Base-by-base conservation (phyloP, 2,797 vertebrate species). In the Scarus forsteni region DNA sequence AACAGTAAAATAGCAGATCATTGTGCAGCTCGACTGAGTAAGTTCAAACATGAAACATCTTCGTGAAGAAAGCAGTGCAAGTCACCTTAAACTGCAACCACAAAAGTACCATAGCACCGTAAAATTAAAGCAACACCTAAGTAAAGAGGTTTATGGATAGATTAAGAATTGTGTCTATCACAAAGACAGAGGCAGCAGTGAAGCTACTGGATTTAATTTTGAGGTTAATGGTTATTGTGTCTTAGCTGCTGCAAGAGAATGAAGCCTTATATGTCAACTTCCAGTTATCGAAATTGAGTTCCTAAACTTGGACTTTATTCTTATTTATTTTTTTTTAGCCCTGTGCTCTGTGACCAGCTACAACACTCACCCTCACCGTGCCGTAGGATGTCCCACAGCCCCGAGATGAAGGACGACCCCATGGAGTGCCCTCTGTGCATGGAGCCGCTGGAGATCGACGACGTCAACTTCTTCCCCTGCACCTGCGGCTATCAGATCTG, bases 361-460 rank as follows among this genome's bases (percentile, higher is more conserved):
- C 80, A 83, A 65, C 80, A 79, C 78, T 74, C 78, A 77, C 76
- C 78, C 50, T 77, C 40, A 48, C 75, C 49, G 78, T 89, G 63
- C 83, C 85, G 84, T 94, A 95, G 92, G 92, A 99, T 99, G 98
- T 99, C 98, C 96, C 96, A 96, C 95, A 99, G 98, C 95, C 98
- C 98, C 78, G 98, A 99, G 77, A 94, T 95, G 86, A 99, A 98
- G 92, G 98, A 99, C 90, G 98, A 99, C 92, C 96, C 96, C 89
- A 98, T 98, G 95, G 98, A 99, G 96, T 99, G 98, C 92, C 98
- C 98, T 74, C 95, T 99, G 93, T 99, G 98, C 94, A 98, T 99
- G 98, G 98, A 99, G 74, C 98, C 98, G 14, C 93, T 99, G 92
- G 98, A 99, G 92, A 99, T 99, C 64, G 98, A 99, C 77, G 98